These are phyloP conservation scores for Grallaria varia DNA, from an alignment of 2,113 vertebrate species.

Conservation along the genomic window DNA sequence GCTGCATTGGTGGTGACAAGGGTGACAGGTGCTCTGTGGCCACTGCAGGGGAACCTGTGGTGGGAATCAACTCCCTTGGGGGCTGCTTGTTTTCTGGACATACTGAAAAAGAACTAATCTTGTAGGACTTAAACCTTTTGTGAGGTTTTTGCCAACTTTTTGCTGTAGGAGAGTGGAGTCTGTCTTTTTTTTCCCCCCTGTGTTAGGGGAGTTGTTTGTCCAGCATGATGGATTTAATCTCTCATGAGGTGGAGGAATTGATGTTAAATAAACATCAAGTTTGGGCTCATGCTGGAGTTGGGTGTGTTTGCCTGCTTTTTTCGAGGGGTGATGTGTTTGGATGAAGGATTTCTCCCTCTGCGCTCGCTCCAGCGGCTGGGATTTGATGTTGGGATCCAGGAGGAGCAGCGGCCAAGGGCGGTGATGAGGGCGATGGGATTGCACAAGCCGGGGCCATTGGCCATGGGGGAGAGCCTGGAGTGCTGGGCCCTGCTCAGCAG, in stretches of 20 bases:
- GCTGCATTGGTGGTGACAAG: neutral
- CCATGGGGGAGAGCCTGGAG: neutral
- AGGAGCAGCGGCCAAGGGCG: neutral
- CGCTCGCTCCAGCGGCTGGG: too few relatives aligned
- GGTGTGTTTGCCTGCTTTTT: neutral
- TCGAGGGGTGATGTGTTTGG: neutral
- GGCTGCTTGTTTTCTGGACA: neutral
- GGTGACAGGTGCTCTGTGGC: neutral
- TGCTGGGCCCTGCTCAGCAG: accelerated
- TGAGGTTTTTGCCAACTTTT: neutral
- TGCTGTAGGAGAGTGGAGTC: neutral
- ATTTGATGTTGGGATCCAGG: neutral
- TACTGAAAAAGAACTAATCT: neutral
- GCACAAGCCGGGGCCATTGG: neutral
- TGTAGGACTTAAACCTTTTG: neutral
- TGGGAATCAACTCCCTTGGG: neutral
- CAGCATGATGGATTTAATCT: neutral
- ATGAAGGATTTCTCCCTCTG: too few relatives aligned
- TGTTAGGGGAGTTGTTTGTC: neutral
- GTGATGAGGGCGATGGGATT: neutral
- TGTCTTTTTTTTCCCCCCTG: too few relatives aligned
- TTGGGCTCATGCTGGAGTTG: neutral
- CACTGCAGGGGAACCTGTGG: neutral
- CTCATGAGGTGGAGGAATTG: neutral
- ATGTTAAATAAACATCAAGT: neutral